Base-by-base conservation (phyloP, 2,113 vertebrate species). In the Delphinapterus leucas region DNA sequence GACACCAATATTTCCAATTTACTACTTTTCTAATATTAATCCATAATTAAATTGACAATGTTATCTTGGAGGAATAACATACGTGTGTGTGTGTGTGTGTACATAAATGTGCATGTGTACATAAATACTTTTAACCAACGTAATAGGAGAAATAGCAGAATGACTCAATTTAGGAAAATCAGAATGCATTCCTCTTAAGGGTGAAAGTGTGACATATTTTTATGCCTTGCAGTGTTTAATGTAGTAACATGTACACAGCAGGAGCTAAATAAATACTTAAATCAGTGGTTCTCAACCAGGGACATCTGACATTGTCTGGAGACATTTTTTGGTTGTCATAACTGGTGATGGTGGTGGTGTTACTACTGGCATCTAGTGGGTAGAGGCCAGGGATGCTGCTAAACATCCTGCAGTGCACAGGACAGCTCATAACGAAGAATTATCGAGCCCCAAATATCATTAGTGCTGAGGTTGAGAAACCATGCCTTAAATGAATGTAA, bases 11-110 rank as follows among this genome's bases (percentile, higher is more conserved):
- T 84, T 96, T 88, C 38, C 3, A 77, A 90, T 44, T 70, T 79
- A 63, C 10, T 88, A 93, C 11, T 88, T 88, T 77, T 73, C 31
- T 49, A 95, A n/a, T 58, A 82, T 82, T 21, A 58, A 68, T 49
- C 21, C 44, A 60, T 58, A 97, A 70, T 96, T 95, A 80, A 97
- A 21, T 31, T 49, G 36, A 95, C 41, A 85, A 33, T 85, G 20
- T 96, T 90, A 91, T 26, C 14, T 53, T 91, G 10, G 38, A 44
- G 70, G 58, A 93, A 61, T 77, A 77, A 82, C n/a, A 20, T 53
- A 3, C 25, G 7, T 76, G 36, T 74, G 21, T 2, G 20, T 31
- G 6, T 14, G 47, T 49, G 47, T 53, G 20, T 49, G 8, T 1
- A 41, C 41, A 1, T 41, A 7, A 41, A 41, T 82, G 9, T 70